phyloP scores from a whole-genome alignment of 2,888 invertebrate species.

The Archips crataeganus region DNA sequence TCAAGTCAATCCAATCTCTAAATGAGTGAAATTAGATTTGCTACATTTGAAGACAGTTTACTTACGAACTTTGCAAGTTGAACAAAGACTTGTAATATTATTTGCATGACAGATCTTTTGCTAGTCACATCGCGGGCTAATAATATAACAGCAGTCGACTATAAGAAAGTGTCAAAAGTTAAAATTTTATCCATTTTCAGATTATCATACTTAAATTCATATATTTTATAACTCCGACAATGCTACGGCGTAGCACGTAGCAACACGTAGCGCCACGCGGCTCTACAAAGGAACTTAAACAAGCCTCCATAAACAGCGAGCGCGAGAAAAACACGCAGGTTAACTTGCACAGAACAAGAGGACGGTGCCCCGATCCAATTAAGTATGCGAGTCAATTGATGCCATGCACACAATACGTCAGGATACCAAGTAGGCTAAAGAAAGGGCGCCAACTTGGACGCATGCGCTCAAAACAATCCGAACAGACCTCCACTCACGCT shows the following conservation, averaged over 20 bases:
- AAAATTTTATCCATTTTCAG: no score
- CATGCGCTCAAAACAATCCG: slow-evolving; percentile 64
- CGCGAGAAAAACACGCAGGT: slow-evolving; percentile 26
- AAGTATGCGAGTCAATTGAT: slow-evolving; percentile 80
- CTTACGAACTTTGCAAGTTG: no score
- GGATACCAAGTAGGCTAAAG: slow-evolving; percentile 70
- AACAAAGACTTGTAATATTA: no score
- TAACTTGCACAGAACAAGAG: slow-evolving; percentile 20
- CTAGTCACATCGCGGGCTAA: no score
- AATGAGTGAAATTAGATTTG: no score
- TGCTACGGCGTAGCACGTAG: slow-evolving; percentile 31
- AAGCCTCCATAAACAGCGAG: background rate
- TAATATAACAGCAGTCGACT: no score
- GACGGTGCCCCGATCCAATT: slow-evolving; percentile 64
- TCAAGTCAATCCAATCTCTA: no score
- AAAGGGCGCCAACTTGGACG: slow-evolving; percentile 81
- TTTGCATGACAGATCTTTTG: no score
- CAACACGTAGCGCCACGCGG: slow-evolving; percentile 31
- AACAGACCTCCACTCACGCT: slow-evolving; percentile 64
- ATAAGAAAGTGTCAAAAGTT: no score
- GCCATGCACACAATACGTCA: slow-evolving; percentile 74
- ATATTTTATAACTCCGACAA: no score
- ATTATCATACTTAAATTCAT: background rate
- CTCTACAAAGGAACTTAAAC: background rate
- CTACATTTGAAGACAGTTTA: no score